These are phyloP conservation scores for Misgurnus anguillicaudatus DNA, from an alignment of 2,113 vertebrate species.

Conservation along the genomic window DNA sequence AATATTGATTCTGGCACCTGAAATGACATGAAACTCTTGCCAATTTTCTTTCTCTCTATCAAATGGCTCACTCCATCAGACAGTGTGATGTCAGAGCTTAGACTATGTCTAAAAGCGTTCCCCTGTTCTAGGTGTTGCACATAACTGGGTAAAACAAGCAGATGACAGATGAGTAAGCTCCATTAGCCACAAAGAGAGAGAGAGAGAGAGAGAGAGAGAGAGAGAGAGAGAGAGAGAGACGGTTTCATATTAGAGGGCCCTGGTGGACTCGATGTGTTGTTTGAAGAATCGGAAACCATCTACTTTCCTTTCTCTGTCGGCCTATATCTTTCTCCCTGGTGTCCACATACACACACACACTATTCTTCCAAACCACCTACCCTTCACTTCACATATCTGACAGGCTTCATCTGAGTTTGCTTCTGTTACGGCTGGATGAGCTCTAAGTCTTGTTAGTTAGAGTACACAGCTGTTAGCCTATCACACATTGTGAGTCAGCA, in stretches of 20 bases:
- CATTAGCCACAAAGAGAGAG: slow-evolving; percentile 25
- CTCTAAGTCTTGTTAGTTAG: slow-evolving; percentile 20
- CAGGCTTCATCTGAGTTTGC: slow-evolving; percentile 7
- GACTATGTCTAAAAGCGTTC: slow-evolving; percentile 35
- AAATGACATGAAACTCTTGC: slow-evolving; percentile 24
- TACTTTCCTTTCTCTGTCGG: background rate
- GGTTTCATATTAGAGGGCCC: slow-evolving; percentile 4
- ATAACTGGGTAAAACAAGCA: slow-evolving; percentile 27
- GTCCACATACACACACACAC: slow-evolving; percentile 11
- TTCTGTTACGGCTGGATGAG: slow-evolving; percentile 13
- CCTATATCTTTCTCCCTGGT: background rate
- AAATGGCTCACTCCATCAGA: slow-evolving; percentile 6
- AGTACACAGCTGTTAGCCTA: slow-evolving; percentile 24
- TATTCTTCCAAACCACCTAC: background rate
- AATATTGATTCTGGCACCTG: slow-evolving; percentile 38
- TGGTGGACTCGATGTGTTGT: slow-evolving; percentile 5
- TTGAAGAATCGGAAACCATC: slow-evolving; percentile 28
- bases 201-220: slow-evolving; percentile 1
- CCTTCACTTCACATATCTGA: slow-evolving; percentile 12
- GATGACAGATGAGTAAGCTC: slow-evolving; percentile 33
- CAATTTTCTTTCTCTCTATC: slow-evolving; percentile 5
- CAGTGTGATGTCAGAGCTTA: slow-evolving; percentile 34
- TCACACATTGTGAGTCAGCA: slow-evolving; percentile 2
- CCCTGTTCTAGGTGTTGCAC: slow-evolving; percentile 30
- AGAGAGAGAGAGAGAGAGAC: background rate